Percentiles rank a stretch among this genome's conserved stretches.
phyloP scores from a whole-genome alignment of 2,888 invertebrate genomes.

The Chesias legatella region DNA sequence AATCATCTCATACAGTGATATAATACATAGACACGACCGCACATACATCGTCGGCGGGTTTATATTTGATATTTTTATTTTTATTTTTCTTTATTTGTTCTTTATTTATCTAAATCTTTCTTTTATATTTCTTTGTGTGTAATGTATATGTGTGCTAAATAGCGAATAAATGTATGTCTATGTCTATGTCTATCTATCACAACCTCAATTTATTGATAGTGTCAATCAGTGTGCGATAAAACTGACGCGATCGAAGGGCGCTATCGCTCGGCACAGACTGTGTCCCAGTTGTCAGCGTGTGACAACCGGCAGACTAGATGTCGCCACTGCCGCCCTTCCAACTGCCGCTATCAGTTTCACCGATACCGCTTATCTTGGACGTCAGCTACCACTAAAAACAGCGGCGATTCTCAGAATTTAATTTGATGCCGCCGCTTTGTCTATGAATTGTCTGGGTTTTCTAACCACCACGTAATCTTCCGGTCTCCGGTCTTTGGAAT shows the following conservation, averaged over 20 bases:
- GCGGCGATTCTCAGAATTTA: constrained; percentile 34
- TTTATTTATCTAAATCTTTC: too few species aligned
- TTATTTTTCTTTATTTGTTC: too few species aligned
- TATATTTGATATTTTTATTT: too few species aligned
- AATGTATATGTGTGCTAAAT: too few species aligned
- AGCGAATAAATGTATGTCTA: too few species aligned
- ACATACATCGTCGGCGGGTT: too few species aligned
- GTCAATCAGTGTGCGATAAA: constrained; percentile 39
- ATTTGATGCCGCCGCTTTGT: constrained; percentile 10
- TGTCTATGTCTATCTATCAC: constrained; percentile 2
- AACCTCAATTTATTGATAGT: constrained; percentile 30
- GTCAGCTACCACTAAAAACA: constrained; percentile 40
- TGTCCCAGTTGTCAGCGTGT: constrained; percentile 2
- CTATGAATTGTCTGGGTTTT: constrained; percentile 16
- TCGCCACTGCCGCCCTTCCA: constrained; percentile 48
- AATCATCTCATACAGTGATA: too few species aligned
- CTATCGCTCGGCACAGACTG: constrained; percentile 23
- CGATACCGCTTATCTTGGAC: constrained; percentile 46
- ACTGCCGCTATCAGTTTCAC: constrained; percentile 44
- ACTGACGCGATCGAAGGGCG: constrained; percentile 24
- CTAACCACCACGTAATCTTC: constrained; percentile 2
- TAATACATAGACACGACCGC: too few species aligned
- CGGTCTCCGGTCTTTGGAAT: constrained; percentile 5
- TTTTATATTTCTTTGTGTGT: too few species aligned
- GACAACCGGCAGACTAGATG: constrained; percentile 49